Percentiles rank a stretch among this genome's conserved stretches.
These are phyloP conservation scores for Schizaphis graminum DNA, from an alignment of 2,888 invertebrate genomes.

Conservation along the genomic window DNA sequence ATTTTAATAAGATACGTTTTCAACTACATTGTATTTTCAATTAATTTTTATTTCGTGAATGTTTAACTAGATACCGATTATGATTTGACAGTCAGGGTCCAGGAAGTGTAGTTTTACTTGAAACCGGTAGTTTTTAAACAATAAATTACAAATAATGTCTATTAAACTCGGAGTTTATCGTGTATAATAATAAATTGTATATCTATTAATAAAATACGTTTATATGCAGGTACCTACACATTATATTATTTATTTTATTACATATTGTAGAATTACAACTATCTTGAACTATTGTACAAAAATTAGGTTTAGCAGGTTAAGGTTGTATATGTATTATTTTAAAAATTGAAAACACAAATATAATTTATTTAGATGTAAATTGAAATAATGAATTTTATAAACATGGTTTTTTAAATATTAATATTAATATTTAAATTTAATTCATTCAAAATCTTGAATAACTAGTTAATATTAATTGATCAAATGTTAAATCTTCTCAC, in stretches of 20 bases:
- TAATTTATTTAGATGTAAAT: not conserved
- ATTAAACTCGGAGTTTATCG: not conserved
- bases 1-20: not conserved
- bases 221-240: not conserved
- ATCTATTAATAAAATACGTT: not conserved
- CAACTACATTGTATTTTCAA: not conserved
- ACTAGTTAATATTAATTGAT: not conserved
- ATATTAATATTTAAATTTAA: not conserved
- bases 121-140: not conserved
- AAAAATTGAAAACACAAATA: not conserved
- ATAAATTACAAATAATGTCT: not conserved
- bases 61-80: not conserved
- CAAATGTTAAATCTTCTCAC: not conserved
- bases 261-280: not conserved
- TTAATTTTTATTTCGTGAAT: not conserved
- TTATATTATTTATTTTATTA: not conserved
- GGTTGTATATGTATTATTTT: not conserved
- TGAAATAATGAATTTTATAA: not conserved
- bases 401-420: not conserved
- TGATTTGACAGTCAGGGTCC: not conserved
- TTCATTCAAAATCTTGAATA: not conserved
- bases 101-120: not conserved
- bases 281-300: not conserved
- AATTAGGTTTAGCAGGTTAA: not conserved
- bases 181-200: not conserved